A percentile compares a stretch with the other conserved stretches of the same genome.
phyloP scores from a whole-genome alignment of 1,140 invertebrate genomes.

The Papilio polytes region DNA sequence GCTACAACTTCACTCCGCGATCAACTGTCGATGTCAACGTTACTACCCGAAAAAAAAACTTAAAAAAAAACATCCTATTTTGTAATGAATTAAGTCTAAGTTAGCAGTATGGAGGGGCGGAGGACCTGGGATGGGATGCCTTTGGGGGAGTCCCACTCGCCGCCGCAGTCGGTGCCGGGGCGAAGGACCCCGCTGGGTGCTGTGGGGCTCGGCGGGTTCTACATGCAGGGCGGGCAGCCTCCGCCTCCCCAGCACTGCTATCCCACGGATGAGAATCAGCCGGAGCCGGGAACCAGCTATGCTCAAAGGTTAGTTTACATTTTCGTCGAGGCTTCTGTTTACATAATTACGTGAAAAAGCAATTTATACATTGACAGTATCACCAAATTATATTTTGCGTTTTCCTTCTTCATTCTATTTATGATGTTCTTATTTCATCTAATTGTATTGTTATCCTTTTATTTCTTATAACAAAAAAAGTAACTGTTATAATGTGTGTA shows the following conservation, averaged over 20 bases:
- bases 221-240: constrained; percentile 86
- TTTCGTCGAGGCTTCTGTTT: background rate
- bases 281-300: constrained; percentile 85
- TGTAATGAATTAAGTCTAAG: constrained; percentile 56
- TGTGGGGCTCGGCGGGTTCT: constrained; percentile 92
- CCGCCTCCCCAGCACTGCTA: constrained; percentile 83
- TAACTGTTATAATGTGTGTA: no score
- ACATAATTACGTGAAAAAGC: background rate
- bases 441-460: background rate
- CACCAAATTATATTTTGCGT: background rate
- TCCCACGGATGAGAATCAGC: constrained; percentile 92
- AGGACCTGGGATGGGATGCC: constrained; percentile 78
- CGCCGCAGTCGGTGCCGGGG: constrained; percentile 87
- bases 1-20: constrained; percentile 67
- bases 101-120: constrained; percentile 74
- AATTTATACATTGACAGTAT: background rate
- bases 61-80: constrained; percentile 43
- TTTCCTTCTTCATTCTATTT: background rate
- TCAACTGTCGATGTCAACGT: constrained; percentile 71
- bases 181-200: constrained; percentile 91
- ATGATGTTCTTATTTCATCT: background rate
- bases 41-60: constrained; percentile 64
- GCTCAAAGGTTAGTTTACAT: constrained; percentile 68
- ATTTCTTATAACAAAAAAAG: background rate
- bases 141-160: constrained; percentile 82